Evolutionary conservation across 1,140 invertebrate genomes (phyloP).

Genomic region (Procambarus virginalis): DNA sequence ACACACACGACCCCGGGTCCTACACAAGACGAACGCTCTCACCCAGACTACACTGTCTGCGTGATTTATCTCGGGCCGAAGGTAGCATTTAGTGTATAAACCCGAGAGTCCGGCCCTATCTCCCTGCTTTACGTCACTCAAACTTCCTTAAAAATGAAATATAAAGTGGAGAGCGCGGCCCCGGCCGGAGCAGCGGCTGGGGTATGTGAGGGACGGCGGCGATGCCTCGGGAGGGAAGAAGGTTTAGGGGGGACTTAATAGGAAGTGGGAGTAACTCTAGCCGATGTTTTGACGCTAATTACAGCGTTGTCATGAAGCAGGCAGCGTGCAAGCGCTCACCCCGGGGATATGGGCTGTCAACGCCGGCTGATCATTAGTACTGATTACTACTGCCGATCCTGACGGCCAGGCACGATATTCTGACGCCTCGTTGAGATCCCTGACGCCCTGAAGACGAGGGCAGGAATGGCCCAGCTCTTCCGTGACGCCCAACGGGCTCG

Average conservation of each 20-base stretch:
- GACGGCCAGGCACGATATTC: background rate
- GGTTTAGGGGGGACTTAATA: too few relatives aligned
- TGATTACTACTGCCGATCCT: background rate
- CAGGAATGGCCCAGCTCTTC: too few relatives aligned
- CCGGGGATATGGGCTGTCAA: background rate
- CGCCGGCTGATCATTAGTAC: background rate
- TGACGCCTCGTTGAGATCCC: background rate
- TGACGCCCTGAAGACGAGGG: background rate
- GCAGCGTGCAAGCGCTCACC: background rate
- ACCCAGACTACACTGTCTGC: too few relatives aligned
- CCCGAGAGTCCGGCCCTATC: background rate
- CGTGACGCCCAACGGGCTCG: too few relatives aligned
- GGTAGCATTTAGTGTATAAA: background rate
- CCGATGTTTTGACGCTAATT: background rate
- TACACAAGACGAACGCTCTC: too few relatives aligned
- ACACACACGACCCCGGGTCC: background rate
- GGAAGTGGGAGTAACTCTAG: too few relatives aligned
- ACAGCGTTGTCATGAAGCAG: background rate
- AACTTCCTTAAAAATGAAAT: background rate
- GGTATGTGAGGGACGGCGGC: too few relatives aligned
- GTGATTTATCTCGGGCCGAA: too few relatives aligned
- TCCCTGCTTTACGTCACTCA: background rate
- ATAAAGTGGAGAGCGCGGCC: background rate
- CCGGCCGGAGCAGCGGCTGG: too few relatives aligned
- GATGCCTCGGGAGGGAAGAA: too few relatives aligned